These are phyloP conservation scores for Peromyscus melanophrys DNA, from an alignment of 2,797 vertebrate species.

Conservation along the genomic window DNA sequence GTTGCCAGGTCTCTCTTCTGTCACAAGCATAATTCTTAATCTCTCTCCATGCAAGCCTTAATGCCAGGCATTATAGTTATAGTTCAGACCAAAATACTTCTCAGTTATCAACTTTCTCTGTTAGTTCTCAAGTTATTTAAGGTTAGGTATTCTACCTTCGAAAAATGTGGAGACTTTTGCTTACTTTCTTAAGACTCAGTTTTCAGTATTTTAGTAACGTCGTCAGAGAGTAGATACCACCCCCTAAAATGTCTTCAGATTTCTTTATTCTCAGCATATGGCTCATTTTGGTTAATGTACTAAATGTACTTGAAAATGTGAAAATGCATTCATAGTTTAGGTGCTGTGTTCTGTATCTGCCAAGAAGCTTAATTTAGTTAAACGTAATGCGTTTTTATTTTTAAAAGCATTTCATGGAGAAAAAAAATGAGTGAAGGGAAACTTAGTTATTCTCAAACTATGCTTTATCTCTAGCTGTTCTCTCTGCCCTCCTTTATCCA, in stretches of 20 bases:
- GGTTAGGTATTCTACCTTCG: not conserved
- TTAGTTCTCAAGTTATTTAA: not conserved
- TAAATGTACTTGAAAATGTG: slow-evolving; percentile 38
- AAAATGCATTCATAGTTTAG: slow-evolving; percentile 32
- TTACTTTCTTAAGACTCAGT: not conserved
- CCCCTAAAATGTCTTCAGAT: slow-evolving; percentile 8
- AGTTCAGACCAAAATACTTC: not conserved
- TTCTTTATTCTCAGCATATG: not conserved
- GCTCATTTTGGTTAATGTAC: not conserved
- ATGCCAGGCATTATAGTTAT: not conserved
- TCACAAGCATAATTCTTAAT: not conserved
- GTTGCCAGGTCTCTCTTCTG: not conserved
- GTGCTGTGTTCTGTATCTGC: not conserved
- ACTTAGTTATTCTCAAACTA: not conserved
- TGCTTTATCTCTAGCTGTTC: not conserved
- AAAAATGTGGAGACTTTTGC: not conserved
- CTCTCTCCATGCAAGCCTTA: not conserved
- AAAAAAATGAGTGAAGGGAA: not conserved
- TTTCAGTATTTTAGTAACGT: not conserved
- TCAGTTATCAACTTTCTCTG: not conserved
- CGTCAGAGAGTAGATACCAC: not conserved
- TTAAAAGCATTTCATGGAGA: not conserved
- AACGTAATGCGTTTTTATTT: not conserved
- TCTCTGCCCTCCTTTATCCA: not conserved
- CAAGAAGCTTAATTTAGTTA: slow-evolving; percentile 50